Evolutionary conservation across 2,888 invertebrate genomes (phyloP).

Genomic region (Epinotia brunnichana): DNA sequence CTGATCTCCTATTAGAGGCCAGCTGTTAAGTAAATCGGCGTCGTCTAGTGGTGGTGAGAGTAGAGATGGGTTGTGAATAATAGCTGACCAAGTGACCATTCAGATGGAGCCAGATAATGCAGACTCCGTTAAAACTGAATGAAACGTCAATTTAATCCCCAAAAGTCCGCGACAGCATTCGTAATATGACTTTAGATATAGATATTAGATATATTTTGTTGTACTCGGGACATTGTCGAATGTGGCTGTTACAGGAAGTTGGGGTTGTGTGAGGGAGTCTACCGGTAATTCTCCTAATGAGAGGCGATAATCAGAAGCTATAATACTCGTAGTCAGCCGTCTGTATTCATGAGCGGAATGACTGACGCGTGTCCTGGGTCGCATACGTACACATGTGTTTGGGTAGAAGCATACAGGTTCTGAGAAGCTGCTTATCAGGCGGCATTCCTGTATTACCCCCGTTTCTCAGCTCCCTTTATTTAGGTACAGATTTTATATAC

Average conservation of each 20-base stretch:
- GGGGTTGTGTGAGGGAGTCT: not conserved
- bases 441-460: no score
- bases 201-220: not conserved
- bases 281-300: constrained; percentile 31
- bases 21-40: not conserved
- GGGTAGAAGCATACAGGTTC: not conserved
- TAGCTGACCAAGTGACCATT: not conserved
- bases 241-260: constrained; percentile 3
- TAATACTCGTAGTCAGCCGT: constrained; percentile 24
- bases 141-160: constrained; percentile 14
- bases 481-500: no score
- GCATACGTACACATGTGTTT: not conserved
- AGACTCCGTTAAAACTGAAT: not conserved
- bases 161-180: not conserved
- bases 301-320: constrained; percentile 9
- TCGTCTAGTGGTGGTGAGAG: not conserved
- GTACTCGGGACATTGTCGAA: not conserved
- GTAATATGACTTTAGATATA: not conserved
- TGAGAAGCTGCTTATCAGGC: no score
- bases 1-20: not conserved
- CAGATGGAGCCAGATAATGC: constrained; percentile 17
- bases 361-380: not conserved
- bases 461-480: no score
- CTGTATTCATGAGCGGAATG: constrained; percentile 36
- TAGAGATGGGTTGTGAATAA: not conserved